Base-by-base conservation (phyloP, 2,888 invertebrate genomes). In the Trachelus iudaicus region DNA sequence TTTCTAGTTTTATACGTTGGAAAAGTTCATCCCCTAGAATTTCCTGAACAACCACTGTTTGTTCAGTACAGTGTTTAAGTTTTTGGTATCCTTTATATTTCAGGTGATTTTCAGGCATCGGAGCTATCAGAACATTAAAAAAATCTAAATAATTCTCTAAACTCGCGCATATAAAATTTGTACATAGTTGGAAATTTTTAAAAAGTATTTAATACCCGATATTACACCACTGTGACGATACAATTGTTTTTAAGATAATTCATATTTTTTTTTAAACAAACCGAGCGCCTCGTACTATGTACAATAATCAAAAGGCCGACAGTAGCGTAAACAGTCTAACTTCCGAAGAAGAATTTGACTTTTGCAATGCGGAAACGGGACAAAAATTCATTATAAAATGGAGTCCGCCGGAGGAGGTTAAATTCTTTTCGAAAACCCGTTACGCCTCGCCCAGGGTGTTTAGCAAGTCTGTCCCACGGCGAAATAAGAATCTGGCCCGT, bases 401-500 rank as follows among this genome's bases (percentile, higher is more conserved):
- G 84, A 87, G 84, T 80, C 85, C 89, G n/a, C 76, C 80, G 13
- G 81, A 85, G 31, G 84, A 84, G 0, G 81, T 81, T 23, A 87
- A 85, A 77, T 81, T 82, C 12, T 74, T 84, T 30, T 81, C 85
- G 0, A 85, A 81, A 40, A 84, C 81, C 73, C 84, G 82, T 74
- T 90, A 85, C 40, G 80, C 83, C 11, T 85, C 87, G 0, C 85
- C 87, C 1, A 80, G 84, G 74, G 75, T 83, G 69, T 69, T 85
- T 0, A 85, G 85, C 75, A 87, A 84, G 82, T 86, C 89, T 1
- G 83, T 87, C 23, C 87, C 88, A 13, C 80, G 86, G 69, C 83
- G 85, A 75, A 88, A 80, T 73, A 86, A 81, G 77, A 79, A 78
- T 75, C 76, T 88, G 11, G 75, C 83, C 33, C 83, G 77, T n/a